Evolutionary conservation across 2,797 vertebrate species (phyloP).

Genomic region (Lepus townsendii): DNA sequence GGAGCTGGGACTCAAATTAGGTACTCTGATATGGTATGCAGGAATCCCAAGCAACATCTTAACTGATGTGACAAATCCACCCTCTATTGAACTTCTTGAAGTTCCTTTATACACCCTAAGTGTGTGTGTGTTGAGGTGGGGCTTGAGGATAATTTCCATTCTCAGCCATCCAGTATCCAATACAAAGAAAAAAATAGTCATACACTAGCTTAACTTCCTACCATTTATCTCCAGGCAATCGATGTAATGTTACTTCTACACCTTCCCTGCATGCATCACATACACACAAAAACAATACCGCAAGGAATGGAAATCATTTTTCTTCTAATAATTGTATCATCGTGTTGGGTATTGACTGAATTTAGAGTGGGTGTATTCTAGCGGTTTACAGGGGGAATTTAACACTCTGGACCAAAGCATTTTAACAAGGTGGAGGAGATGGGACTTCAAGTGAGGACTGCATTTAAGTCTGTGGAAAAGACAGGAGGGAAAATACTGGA

Average conservation of each 20-base stretch:
- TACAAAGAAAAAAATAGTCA: neutral
- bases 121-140: too few species aligned
- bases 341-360: neutral
- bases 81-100: too few species aligned
- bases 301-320: neutral
- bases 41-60: too few species aligned
- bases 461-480: neutral
- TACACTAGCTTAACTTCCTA: neutral
- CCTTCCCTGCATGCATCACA: neutral
- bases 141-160: neutral
- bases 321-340: neutral
- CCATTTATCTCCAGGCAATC: neutral
- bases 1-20: too few species aligned
- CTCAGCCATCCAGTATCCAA: neutral
- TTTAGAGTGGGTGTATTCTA: neutral
- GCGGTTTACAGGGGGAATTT: neutral
- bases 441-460: neutral
- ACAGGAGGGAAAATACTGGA: neutral
- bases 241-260: neutral
- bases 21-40: too few species aligned
- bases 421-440: neutral
- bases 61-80: too few species aligned
- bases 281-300: neutral
- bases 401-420: neutral
- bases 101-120: too few species aligned